Percentiles rank a stretch among this genome's conserved stretches.
Evolutionary conservation across 2,113 vertebrate genomes (phyloP).

Genomic region (Uria lomvia): DNA sequence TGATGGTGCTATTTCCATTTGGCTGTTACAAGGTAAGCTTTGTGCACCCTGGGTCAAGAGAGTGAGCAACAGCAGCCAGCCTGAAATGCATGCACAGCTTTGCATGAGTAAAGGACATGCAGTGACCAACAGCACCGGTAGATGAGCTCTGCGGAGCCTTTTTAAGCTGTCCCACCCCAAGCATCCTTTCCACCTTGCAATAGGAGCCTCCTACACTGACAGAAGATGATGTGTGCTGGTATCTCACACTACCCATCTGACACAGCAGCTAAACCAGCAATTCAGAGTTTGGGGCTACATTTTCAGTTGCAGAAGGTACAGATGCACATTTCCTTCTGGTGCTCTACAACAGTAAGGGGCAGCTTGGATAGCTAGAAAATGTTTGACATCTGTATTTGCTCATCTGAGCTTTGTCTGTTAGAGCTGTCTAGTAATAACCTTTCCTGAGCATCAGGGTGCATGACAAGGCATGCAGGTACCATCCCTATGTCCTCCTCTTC

Average conservation of each 20-base stretch:
- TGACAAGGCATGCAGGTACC: no score
- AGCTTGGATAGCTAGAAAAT: background rate
- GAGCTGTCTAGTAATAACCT: background rate
- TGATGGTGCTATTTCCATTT: background rate
- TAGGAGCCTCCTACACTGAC: background rate
- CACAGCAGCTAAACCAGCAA: background rate
- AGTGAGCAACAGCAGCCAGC: background rate
- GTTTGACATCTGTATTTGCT: background rate
- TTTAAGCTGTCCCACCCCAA: background rate
- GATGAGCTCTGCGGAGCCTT: background rate
- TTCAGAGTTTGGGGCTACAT: background rate
- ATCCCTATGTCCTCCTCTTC: background rate
- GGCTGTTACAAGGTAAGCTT: background rate
- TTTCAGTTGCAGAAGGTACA: background rate
- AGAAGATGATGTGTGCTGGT: background rate
- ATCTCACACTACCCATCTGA: background rate
- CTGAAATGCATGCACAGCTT: background rate
- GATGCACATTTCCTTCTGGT: background rate
- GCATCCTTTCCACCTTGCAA: background rate
- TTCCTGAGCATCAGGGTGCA: background rate
- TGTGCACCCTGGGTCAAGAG: background rate
- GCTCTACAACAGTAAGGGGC: background rate
- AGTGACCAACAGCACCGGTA: background rate
- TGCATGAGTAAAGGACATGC: background rate
- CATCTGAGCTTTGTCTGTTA: background rate